Evolutionary conservation across 1,140 invertebrate genomes (phyloP).

Genomic region (Caenorhabditis remanei): DNA sequence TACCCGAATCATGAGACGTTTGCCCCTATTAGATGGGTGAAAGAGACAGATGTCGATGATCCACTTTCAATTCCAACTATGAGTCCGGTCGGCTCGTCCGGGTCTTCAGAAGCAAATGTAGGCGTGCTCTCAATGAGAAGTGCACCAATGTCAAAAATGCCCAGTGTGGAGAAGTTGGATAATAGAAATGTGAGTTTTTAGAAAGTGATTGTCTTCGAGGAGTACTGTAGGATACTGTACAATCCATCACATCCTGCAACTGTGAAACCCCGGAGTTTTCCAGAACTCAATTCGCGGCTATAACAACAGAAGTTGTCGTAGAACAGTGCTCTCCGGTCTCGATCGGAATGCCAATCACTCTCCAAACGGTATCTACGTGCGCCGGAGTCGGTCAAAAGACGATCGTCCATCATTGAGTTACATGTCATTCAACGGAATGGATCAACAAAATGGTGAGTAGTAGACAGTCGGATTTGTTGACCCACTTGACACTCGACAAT

Average conservation of each 20-base stretch:
- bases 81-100: constrained; percentile 54
- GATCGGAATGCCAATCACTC: constrained; percentile 59
- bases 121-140: constrained; percentile 39
- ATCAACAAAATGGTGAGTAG: constrained; percentile 51
- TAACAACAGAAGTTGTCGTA: constrained; percentile 51
- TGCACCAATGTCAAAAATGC: constrained; percentile 46
- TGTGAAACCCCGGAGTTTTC: neutral
- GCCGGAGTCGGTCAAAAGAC: constrained; percentile 60
- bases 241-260: neutral
- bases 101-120: constrained; percentile 40
- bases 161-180: constrained; percentile 47
- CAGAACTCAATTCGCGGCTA: constrained; percentile 36
- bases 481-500: constrained; percentile 25
- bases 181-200: constrained; percentile 6
- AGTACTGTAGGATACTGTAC: neutral
- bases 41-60: constrained; percentile 62
- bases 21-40: constrained; percentile 57
- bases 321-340: constrained; percentile 57
- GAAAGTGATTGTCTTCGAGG: neutral
- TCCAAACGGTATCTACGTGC: constrained; percentile 60
- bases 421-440: constrained; percentile 48
- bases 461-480: neutral
- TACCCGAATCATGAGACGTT: constrained; percentile 22
- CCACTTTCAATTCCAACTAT: constrained; percentile 53
- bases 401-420: constrained; percentile 55